Conservation (phyloP, 2,888 invertebrate genomes). For the Ophonus ardosiacus region DNA sequence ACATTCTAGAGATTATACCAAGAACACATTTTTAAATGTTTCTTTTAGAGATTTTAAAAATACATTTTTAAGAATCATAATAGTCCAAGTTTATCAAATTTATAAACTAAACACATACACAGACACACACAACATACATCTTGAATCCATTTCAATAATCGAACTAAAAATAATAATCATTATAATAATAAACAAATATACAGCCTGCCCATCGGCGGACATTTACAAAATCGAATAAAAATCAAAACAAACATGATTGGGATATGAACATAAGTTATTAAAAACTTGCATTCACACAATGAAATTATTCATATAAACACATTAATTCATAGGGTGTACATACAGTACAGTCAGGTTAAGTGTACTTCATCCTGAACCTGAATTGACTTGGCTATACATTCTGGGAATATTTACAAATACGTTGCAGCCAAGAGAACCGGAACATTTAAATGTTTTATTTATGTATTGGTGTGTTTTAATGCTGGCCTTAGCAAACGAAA, state of each 20-base stretch:
- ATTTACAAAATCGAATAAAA: constrained; percentile 42
- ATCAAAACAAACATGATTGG: constrained; percentile 16
- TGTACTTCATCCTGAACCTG: constrained; percentile 12
- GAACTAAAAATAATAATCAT: constrained; percentile 50
- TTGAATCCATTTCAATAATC: constrained; percentile 46
- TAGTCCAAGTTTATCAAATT: constrained; percentile 56
- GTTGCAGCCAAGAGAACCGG: constrained; percentile 41
- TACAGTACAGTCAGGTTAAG: background rate
- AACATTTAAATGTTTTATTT: constrained; percentile 52
- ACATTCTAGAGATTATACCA: constrained; percentile 48
- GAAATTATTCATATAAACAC: constrained; percentile 34
- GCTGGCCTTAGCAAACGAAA: constrained; percentile 30
- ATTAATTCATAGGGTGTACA: constrained; percentile 16
- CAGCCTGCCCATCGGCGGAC: constrained; percentile 28
- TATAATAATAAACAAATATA: constrained; percentile 58
- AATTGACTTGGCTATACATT: constrained; percentile 38
- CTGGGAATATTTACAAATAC: constrained; percentile 52
- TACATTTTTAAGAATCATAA: constrained; percentile 54
- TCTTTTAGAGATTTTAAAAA: constrained; percentile 53
- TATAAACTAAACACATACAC: constrained; percentile 64
- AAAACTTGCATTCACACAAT: constrained; percentile 29
- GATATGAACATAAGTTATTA: background rate
- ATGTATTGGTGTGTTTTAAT: constrained; percentile 58
- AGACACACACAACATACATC: constrained; percentile 60
- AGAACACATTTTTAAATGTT: constrained; percentile 53